Base-by-base conservation (phyloP, 53 echinoderm and acorn worm genomes). In the Antedon mediterranea region DNA sequence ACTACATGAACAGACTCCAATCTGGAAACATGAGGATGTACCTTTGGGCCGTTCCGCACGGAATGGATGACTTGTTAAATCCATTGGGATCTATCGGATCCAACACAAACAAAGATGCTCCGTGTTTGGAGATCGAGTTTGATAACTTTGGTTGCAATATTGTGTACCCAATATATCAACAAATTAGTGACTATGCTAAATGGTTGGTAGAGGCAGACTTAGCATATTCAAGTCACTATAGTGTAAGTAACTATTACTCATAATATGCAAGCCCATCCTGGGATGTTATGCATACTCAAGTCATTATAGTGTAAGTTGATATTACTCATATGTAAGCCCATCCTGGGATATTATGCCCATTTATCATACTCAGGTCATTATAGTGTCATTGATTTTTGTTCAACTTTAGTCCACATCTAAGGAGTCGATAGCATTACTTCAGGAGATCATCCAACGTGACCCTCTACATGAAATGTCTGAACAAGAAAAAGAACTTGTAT, bases 31-130 rank as follows among this genome's bases (percentile, higher is more conserved):
- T 92, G 79, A 87, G 97, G 30, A 85, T 95, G 74, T 95, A 92
- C 72, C 90, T 95, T 78, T 95, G 97, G 97, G 92, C 97, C 32
- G 89, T 89, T 0, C 97, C 97, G 42, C 89, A 95, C 78, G 97
- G 91, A 31, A 85, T 86, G 34, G 91, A 95, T 41, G 91, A 91
- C 78, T 89, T 95, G 15, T 86, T 92, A 31, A 89, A 89, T 70
- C 97, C 97, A 15, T 95, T 92, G 30, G 92, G 97, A 15, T 92
- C 89, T 80, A 91, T 92, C 11, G 97, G 97, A 32, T 90, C 97
- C 29, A 95, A 95, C 77, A 92, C 97, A 28, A 95, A 95, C 81
- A 92, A 88, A 79, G 97, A 95, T 29, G 91, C 91, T 20, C 92
- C 97, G 3, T 95, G 97, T 77, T 80, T 95, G 75, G 97, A 95